Evolutionary conservation across 2,888 invertebrate species (phyloP).

Genomic region (Nephrocerus scutellatus): DNA sequence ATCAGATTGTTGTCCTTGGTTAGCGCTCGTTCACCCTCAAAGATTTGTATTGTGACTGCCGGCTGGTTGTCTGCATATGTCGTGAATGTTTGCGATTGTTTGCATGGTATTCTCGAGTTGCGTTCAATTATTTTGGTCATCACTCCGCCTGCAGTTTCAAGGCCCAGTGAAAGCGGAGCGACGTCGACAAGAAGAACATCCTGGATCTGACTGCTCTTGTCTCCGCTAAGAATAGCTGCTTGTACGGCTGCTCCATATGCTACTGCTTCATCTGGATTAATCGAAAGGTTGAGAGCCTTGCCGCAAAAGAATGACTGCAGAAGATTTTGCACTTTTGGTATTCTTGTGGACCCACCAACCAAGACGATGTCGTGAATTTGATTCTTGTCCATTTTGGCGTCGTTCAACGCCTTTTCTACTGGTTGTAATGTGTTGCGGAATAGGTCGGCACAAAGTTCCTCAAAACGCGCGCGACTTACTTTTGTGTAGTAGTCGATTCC

Average conservation of each 20-base stretch:
- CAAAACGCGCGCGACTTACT: conserved; percentile 67
- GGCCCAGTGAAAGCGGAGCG: conserved; percentile 62
- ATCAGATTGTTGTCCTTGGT: conserved; percentile 90
- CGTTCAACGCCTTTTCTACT: conserved; percentile 69
- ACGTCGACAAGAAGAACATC: conserved; percentile 66
- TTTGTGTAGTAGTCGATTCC: conserved; percentile 68
- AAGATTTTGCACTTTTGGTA: conserved; percentile 69
- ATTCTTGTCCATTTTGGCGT: conserved; percentile 71
- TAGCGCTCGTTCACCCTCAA: conserved; percentile 78
- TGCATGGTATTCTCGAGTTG: conserved; percentile 65
- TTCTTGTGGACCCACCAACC: conserved; percentile 74
- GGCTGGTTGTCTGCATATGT: conserved; percentile 78
- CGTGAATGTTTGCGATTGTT: conserved; percentile 66
- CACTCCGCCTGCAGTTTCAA: conserved; percentile 75
- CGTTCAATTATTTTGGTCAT: conserved; percentile 71
- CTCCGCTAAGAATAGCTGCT: conserved; percentile 64
- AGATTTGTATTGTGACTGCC: conserved; percentile 66
- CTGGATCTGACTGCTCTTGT: conserved; percentile 65
- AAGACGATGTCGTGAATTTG: conserved; percentile 72
- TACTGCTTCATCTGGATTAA: conserved; percentile 76
- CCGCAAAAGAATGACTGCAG: conserved; percentile 70
- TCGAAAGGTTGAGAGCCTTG: conserved; percentile 64
- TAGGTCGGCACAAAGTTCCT: conserved; percentile 65
- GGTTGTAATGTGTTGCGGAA: conserved; percentile 68
- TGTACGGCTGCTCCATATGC: conserved; percentile 72